Evolutionary conservation across 1,140 invertebrate genomes (phyloP), one percentile per base, ranked within the genome.

Genomic region (Sarcophaga bullata): DNA sequence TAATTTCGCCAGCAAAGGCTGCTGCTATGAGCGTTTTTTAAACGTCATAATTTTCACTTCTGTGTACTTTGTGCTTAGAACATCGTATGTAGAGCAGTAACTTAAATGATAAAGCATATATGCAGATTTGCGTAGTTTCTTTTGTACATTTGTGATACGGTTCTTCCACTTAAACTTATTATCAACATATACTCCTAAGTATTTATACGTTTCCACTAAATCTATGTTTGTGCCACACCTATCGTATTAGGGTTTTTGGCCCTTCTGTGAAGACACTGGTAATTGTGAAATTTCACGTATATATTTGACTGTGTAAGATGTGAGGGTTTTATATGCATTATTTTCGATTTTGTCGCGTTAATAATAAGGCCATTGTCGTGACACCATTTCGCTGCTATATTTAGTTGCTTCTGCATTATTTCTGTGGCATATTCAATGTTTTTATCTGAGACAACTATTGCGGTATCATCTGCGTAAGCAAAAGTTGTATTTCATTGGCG

Each of bases 381-480:
- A 13, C 58, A 62, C 58, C 58, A 62, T 62, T 17, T 9, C 8
- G 19, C 13, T 17, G 58, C 58, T 5, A 8, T 62, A 62, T 62
- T 17, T 8, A 62, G 13, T 17, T 62, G 58, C n/a, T 17, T 15
- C 50, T 78, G 75, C 48, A 78, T 48, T 50, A 78, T 80, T 15
- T 25, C 37, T 17, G 78, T 58, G 6, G 78, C 78, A 6, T 10
- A 11, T 8, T 78, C 48, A 17, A 49, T 11, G 19, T 78, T 6
- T 37, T 58, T 80, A 58, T 80, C 50, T n/a, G 75, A 13, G 5
- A 78, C 75, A 49, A 78, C 46, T 25, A 80, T 80, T 0, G 78
- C 52, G 6, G 78, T 80, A 25, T 80, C 78, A 62, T 80, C 78
- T 46, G 50, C 78, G 15, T 80, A 80, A 19, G 78, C 52, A 37